phyloP scores from a whole-genome alignment of 2,113 vertebrate genomes.

The Entomyzon cyanotis region DNA sequence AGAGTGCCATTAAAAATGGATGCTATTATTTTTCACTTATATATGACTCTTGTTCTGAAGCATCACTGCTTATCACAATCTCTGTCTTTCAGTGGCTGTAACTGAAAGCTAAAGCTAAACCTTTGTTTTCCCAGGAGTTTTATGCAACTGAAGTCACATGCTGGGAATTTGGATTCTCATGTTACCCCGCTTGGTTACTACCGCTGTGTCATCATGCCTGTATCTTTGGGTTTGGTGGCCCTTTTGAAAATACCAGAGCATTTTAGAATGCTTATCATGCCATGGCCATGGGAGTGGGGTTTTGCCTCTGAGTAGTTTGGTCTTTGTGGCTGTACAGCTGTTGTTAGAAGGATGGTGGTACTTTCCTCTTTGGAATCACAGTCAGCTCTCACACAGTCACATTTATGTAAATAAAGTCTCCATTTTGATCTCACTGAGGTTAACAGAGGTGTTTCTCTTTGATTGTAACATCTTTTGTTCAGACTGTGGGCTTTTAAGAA shows the following conservation, averaged over 20 bases:
- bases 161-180: not conserved
- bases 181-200: not conserved
- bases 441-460: not conserved
- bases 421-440: not conserved
- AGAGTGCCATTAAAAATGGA: slow-evolving; percentile 7
- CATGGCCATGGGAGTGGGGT: not conserved
- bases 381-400: not conserved
- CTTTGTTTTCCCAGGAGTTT: not conserved
- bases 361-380: not conserved
- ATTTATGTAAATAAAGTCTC: not conserved
- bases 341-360: not conserved
- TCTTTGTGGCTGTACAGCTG: not conserved
- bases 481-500: not conserved
- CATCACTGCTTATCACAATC: not conserved
- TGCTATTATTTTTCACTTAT: slow-evolving; percentile 15
- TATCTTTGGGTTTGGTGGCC: not conserved
- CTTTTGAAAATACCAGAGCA: not conserved
- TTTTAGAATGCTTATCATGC: slow-evolving; percentile 17
- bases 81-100: not conserved
- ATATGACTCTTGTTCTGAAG: not conserved
- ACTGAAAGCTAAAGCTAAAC: not conserved
- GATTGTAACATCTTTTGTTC: not conserved
- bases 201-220: not conserved
- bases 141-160: not conserved
- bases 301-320: not conserved